Percentiles rank a stretch among this genome's conserved stretches.
phyloP scores from a whole-genome alignment of 2,113 vertebrate genomes.

The Vireo altiloquus region DNA sequence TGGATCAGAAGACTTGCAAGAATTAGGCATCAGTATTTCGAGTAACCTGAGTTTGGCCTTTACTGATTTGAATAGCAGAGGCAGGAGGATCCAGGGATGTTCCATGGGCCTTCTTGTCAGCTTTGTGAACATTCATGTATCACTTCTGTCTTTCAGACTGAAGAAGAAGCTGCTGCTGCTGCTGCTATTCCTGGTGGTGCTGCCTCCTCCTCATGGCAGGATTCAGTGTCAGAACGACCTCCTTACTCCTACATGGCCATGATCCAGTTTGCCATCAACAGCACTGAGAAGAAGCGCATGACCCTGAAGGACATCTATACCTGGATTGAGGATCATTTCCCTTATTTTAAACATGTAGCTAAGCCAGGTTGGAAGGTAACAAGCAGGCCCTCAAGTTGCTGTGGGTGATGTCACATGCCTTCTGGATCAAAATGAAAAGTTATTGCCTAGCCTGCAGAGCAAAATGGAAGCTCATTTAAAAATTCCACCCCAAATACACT shows the following conservation, averaged over 20 bases:
- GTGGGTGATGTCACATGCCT: background rate
- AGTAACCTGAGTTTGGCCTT: background rate
- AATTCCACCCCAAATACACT: background rate
- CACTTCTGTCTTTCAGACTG: conserved; percentile 16
- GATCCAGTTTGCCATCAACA: conserved; percentile 99
- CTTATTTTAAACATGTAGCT: conserved; percentile 90
- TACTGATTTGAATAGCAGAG: background rate
- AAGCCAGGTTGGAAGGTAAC: conserved; percentile 97
- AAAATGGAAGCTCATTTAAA: background rate
- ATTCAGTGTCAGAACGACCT: conserved; percentile 79
- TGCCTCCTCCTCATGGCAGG: conserved; percentile 24
- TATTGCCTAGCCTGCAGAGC: background rate
- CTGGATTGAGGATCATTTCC: conserved; percentile 96
- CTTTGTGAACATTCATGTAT: background rate
- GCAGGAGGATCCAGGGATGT: background rate
- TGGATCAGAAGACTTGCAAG: background rate
- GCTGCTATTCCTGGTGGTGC: background rate
- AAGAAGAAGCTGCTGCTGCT: conserved; percentile 25
- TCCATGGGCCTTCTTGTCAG: background rate
- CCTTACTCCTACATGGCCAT: conserved; percentile 98
- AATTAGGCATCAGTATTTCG: background rate
- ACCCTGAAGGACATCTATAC: conserved; percentile 94
- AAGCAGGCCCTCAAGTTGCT: background rate
- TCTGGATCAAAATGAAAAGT: background rate
- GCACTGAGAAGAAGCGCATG: conserved; percentile 85